Conservation (phyloP, 2,888 invertebrate species). For the Drosophila picticornis region DNA sequence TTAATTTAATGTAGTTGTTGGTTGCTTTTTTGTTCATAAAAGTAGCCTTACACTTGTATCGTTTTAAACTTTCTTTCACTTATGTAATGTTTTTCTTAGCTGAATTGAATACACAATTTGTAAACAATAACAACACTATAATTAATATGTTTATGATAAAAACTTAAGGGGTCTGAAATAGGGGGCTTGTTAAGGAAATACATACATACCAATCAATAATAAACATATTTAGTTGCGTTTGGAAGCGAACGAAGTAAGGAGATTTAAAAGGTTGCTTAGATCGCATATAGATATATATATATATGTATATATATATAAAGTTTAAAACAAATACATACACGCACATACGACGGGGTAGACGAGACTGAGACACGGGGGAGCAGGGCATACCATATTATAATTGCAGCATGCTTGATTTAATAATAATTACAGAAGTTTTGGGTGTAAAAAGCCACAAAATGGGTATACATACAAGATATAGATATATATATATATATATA, state of each 20-base stretch:
- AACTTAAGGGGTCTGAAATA: slow-evolving; percentile 61
- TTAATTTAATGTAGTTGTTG: slow-evolving; percentile 74
- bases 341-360: slow-evolving; percentile 9
- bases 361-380: neutral
- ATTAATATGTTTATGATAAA: slow-evolving; percentile 46
- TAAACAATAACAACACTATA: slow-evolving; percentile 74
- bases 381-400: slow-evolving; percentile 7
- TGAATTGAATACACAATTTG: slow-evolving; percentile 69
- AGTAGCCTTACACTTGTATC: slow-evolving; percentile 75
- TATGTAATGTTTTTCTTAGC: slow-evolving; percentile 67
- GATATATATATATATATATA: slow-evolving; percentile 1
- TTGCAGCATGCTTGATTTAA: neutral
- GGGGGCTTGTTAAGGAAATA: slow-evolving; percentile 54
- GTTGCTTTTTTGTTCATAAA: slow-evolving; percentile 72
- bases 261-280: slow-evolving; percentile 34
- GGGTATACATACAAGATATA: slow-evolving; percentile 45
- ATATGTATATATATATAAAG: slow-evolving; percentile 14
- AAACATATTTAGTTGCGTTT: slow-evolving; percentile 38
- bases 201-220: slow-evolving; percentile 42
- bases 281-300: slow-evolving; percentile 24
- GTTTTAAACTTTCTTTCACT: slow-evolving; percentile 81
- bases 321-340: slow-evolving; percentile 23
- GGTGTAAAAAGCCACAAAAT: slow-evolving; percentile 80
- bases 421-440: slow-evolving; percentile 60
- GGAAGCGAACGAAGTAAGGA: slow-evolving; percentile 39